These are phyloP conservation scores for Tragulus kanchil DNA, from an alignment of 2,113 vertebrate species.

Conservation along the genomic window DNA sequence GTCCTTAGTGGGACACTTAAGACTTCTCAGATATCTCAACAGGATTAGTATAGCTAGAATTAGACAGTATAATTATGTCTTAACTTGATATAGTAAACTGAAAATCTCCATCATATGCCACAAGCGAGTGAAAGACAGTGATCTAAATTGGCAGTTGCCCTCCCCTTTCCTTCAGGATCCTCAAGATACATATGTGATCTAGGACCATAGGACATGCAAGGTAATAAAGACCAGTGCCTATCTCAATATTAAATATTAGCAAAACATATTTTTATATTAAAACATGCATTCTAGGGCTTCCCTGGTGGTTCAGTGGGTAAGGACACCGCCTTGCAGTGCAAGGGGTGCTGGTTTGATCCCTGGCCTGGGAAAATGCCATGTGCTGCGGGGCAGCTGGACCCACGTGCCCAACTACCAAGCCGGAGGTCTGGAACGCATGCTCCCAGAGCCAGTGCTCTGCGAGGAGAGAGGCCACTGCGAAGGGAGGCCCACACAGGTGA, in stretches of 20 bases:
- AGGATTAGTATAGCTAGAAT: background rate
- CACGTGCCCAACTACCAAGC: too few species aligned
- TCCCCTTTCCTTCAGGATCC: background rate
- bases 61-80: background rate
- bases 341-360: too few species aligned
- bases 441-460: too few species aligned
- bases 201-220: background rate
- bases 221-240: background rate
- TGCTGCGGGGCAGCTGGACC: too few species aligned
- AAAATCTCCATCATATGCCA: background rate
- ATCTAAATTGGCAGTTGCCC: background rate
- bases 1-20: background rate
- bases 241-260: background rate
- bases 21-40: background rate
- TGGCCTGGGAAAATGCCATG: too few species aligned
- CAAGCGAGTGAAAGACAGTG: background rate
- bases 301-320: too few species aligned
- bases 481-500: too few species aligned
- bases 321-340: too few species aligned
- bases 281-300: background rate
- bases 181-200: background rate
- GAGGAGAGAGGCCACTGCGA: too few species aligned
- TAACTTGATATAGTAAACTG: background rate
- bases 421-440: too few species aligned
- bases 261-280: background rate